Base-by-base conservation (phyloP, 2,113 vertebrate genomes). In the Rhagologus leucostigma region DNA sequence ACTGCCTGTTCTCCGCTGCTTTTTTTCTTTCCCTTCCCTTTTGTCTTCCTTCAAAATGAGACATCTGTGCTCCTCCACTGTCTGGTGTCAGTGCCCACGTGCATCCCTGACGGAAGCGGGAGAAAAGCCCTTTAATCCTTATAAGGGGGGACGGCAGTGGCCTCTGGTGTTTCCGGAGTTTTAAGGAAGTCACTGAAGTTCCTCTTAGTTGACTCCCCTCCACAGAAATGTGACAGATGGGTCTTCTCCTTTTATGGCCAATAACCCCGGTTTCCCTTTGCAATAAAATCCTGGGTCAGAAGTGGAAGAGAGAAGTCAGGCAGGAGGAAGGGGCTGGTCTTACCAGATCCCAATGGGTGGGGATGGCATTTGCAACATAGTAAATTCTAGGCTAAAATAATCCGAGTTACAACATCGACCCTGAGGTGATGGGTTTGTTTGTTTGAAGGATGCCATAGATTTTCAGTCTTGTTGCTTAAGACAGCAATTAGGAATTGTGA, bases 201-300 rank as follows among this genome's bases (percentile, higher is more conserved):
- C 93, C 94, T 62, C 62, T 63, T 95, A 1, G 24, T 35, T 85
- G 74, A 87, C 64, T 97, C 53, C 12, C 44, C 95, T 95, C 95
- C 7, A 21, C 93, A 97, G 94, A 97, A 92, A 93, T 96, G 91
- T 90, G 81, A 63, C 92, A 81, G 84, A 94, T 93, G 71, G 95
- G 86, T 74, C 96, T 97, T 97, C 97, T 97, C 98, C 98, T 98
- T 98, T 97, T 98, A 98, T 98, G 98, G 98, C 93, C 85, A 97
- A 69, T 86, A 97, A 82, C 41, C 27, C 78, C 91, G 55, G 23
- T 90, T 97, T 90, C 75, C 70, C 73, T 85, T 91, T 76, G 79
- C 86, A 69, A 30, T 87, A 87, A 95, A 95, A 97, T 49, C 16
- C 35, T 44, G 47, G 97, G 81, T 94, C 95, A 94, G 90, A 96